These are phyloP conservation scores for Geodia barretti DNA, from an alignment of 37 sponge, comb jelly and placozoan species.

Conservation along the genomic window DNA sequence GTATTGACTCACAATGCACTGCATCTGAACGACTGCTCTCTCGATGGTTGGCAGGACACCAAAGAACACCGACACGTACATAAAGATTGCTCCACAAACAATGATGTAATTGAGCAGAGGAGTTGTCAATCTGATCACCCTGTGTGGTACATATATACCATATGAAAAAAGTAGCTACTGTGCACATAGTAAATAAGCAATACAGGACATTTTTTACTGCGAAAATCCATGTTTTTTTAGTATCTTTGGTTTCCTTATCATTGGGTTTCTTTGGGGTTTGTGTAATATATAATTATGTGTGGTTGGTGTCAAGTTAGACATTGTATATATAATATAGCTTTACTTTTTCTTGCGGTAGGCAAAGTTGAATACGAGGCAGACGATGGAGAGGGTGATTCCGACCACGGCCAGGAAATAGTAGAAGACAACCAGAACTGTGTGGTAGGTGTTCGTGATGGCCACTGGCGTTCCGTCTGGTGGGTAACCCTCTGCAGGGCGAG, in stretches of 20 bases:
- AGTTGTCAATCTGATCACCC: conserved; percentile 13
- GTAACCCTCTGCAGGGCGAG: conserved; percentile 7
- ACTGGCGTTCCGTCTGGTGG: conserved; percentile 46
- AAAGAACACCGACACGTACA: neutral
- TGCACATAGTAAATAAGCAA: too few relatives aligned
- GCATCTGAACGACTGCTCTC: neutral
- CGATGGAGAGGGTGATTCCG: conserved; percentile 2
- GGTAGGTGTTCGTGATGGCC: neutral
- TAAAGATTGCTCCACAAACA: conserved; percentile 10
- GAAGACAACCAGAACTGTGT: neutral
- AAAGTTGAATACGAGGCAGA: conserved; percentile 20
- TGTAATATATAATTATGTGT: too few relatives aligned
- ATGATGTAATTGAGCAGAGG: conserved; percentile 12
- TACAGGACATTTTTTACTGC: too few relatives aligned
- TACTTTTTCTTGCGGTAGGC: too few relatives aligned
- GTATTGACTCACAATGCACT: neutral
- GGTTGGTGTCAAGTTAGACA: too few relatives aligned
- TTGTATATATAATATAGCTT: too few relatives aligned
- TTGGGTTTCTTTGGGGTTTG: too few relatives aligned
- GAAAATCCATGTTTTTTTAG: too few relatives aligned
- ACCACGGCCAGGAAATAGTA: neutral
- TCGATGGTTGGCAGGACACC: neutral
- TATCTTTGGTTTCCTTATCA: too few relatives aligned
- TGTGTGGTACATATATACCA: neutral
- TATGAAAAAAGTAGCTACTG: too few relatives aligned